A percentile compares a stretch with the other conserved stretches of the same genome.
These are phyloP conservation scores for Himalopsyche anomala DNA, from an alignment of 2,888 invertebrate species.

Conservation along the genomic window DNA sequence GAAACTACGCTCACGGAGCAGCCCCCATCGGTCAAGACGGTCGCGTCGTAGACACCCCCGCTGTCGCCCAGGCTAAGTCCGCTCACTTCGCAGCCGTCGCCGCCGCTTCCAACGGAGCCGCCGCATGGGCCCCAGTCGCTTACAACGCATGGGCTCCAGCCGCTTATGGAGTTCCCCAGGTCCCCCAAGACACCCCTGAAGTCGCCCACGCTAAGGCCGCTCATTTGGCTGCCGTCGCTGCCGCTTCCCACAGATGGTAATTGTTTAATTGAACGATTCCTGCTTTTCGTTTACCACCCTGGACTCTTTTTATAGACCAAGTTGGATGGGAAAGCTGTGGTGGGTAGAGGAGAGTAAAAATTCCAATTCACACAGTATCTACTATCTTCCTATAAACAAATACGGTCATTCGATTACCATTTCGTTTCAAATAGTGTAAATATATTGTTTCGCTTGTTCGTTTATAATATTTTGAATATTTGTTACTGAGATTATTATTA, in stretches of 20 bases:
- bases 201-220: conserved; percentile 79
- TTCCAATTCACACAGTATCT: too few relatives aligned
- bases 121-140: conserved; percentile 69
- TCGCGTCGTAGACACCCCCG: conserved; percentile 79
- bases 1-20: conserved; percentile 48
- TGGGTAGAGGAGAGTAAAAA: too few relatives aligned
- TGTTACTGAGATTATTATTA: too few relatives aligned
- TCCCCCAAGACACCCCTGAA: conserved; percentile 77
- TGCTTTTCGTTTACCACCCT: too few relatives aligned
- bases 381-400: too few relatives aligned
- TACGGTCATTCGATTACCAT: too few relatives aligned
- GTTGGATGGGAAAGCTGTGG: too few relatives aligned
- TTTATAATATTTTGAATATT: too few relatives aligned
- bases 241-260: conserved; percentile 49
- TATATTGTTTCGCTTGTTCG: too few relatives aligned
- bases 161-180: conserved; percentile 64
- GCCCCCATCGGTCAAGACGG: conserved; percentile 73
- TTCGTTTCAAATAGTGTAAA: too few relatives aligned
- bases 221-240: conserved; percentile 74
- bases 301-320: too few relatives aligned
- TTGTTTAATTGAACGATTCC: neutral
- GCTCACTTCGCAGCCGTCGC: conserved; percentile 78
- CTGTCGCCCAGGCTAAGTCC: conserved; percentile 79
- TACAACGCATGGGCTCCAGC: conserved; percentile 68
- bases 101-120: conserved; percentile 57